These are phyloP conservation scores for Myxocyprinus asiaticus DNA, from an alignment of 2,113 vertebrate species.

Conservation along the genomic window DNA sequence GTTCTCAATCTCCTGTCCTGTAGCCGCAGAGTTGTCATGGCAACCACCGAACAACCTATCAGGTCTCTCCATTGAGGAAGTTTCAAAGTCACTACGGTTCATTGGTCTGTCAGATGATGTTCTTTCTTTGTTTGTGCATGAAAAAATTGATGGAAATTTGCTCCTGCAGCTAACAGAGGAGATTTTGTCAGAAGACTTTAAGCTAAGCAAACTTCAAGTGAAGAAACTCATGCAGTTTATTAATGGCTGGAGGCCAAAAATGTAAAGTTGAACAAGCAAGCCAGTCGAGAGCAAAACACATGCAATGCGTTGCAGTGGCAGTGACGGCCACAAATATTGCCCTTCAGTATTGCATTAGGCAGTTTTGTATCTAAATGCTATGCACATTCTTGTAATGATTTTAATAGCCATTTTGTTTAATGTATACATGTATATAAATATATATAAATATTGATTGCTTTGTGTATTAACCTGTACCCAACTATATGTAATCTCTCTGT, in stretches of 20 bases:
- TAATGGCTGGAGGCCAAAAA: conserved; percentile 95
- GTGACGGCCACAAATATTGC: conserved; percentile 65
- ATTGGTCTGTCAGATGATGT: conserved; percentile 93
- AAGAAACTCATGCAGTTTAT: conserved; percentile 99
- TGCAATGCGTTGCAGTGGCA: conserved; percentile 54
- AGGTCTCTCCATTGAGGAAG: conserved; percentile 91
- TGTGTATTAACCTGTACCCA: conserved; percentile 68
- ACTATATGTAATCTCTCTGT: conserved; percentile 45
- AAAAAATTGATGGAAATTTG: conserved; percentile 97
- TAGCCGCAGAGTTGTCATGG: conserved; percentile 82
- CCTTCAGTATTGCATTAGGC: conserved; percentile 80
- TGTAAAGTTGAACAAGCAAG: conserved; percentile 68
- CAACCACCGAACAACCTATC: conserved; percentile 88
- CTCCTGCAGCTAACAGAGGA: conserved; percentile 95
- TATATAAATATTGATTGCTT: conserved; percentile 77
- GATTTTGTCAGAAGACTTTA: conserved; percentile 96
- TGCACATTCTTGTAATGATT: conserved; percentile 79
- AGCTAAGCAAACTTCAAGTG: conserved; percentile 95
- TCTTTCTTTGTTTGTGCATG: conserved; percentile 85
- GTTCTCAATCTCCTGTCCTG: conserved; percentile 73
- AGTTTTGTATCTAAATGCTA: conserved; percentile 80
- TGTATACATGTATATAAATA: conserved; percentile 63
- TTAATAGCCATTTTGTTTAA: conserved; percentile 70
- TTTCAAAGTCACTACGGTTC: conserved; percentile 89
- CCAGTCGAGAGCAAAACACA: conserved; percentile 28